These are phyloP conservation scores for Decapterus maruadsi DNA, from an alignment of 2,797 vertebrate genomes.

Conservation along the genomic window DNA sequence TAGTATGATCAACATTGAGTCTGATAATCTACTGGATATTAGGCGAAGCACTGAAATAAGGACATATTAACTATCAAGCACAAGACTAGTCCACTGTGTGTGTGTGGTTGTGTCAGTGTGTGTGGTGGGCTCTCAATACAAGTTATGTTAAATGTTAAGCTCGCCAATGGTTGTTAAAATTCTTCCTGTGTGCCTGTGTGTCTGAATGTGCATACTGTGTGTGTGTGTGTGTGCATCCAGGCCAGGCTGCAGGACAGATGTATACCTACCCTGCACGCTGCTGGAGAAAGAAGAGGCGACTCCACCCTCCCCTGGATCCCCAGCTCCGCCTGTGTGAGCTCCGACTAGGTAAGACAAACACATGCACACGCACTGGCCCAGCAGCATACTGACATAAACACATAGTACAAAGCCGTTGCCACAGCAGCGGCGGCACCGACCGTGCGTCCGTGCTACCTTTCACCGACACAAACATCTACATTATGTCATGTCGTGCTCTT, in stretches of 20 bases:
- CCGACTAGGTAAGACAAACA: conserved; percentile 89
- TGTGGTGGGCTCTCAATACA: conserved; percentile 39
- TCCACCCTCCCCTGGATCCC: conserved; percentile 95
- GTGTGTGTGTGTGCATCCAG: conserved; percentile 78
- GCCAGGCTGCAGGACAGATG: conserved; percentile 94
- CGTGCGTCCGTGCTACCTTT: not conserved
- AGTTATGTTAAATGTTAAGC: conserved; percentile 54
- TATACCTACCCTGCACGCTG: conserved; percentile 98
- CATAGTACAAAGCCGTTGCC: conserved; percentile 2
- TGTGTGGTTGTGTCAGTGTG: not conserved
- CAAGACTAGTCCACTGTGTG: conserved; percentile 20
- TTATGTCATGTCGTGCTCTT: conserved; percentile 3
- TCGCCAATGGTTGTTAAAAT: conserved; percentile 66
- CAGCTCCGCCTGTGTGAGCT: conserved; percentile 96
- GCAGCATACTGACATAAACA: conserved; percentile 13
- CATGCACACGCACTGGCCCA: conserved; percentile 18
- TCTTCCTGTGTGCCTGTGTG: conserved; percentile 59
- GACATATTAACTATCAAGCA: conserved; percentile 54
- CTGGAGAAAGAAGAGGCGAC: conserved; percentile 97
- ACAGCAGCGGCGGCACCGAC: not conserved
- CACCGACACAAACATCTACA: not conserved
- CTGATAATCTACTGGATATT: not conserved
- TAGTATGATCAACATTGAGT: not conserved
- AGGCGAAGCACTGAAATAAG: not conserved
- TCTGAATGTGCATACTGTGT: conserved; percentile 49